These are phyloP conservation scores for Heterodera carotae DNA, from an alignment of 1,140 invertebrate genomes.

Conservation along the genomic window DNA sequence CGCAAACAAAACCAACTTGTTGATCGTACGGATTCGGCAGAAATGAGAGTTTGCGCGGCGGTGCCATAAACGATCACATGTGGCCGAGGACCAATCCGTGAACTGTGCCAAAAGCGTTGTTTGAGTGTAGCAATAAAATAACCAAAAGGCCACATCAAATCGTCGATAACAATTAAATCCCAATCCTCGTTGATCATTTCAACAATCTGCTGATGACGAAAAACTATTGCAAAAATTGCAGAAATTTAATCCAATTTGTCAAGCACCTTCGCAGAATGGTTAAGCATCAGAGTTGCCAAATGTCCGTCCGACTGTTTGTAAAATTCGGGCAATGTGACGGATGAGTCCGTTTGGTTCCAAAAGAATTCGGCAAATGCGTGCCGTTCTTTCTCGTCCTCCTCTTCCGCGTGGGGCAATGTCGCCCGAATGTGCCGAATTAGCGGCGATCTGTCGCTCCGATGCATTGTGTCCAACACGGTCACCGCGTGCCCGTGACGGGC, in stretches of 20 bases:
- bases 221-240: too few relatives aligned
- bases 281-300: conserved; percentile 27
- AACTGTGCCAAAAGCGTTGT: conserved; percentile 15
- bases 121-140: conserved; percentile 15
- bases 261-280: conserved; percentile 14
- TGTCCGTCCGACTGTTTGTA: conserved; percentile 12
- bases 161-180: conserved; percentile 28
- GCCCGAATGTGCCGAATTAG: conserved; percentile 18
- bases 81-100: not conserved
- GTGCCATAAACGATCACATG: conserved; percentile 22
- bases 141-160: conserved; percentile 25
- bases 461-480: conserved; percentile 23
- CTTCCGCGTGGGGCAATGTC: conserved; percentile 14
- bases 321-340: conserved; percentile 26
- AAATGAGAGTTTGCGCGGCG: conserved; percentile 17
- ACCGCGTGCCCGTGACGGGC: conserved; percentile 21
- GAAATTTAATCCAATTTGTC: too few relatives aligned
- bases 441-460: conserved; percentile 6
- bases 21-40: conserved; percentile 19
- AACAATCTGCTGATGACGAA: conserved; percentile 1
- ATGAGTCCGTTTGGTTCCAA: conserved; percentile 30
- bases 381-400: not conserved
- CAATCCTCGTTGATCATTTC: conserved; percentile 25
- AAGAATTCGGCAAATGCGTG: conserved; percentile 26
- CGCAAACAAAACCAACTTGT: conserved; percentile 24